Evolutionary conservation across 1,140 invertebrate species (phyloP).

Genomic region (Panulirus ornatus): DNA sequence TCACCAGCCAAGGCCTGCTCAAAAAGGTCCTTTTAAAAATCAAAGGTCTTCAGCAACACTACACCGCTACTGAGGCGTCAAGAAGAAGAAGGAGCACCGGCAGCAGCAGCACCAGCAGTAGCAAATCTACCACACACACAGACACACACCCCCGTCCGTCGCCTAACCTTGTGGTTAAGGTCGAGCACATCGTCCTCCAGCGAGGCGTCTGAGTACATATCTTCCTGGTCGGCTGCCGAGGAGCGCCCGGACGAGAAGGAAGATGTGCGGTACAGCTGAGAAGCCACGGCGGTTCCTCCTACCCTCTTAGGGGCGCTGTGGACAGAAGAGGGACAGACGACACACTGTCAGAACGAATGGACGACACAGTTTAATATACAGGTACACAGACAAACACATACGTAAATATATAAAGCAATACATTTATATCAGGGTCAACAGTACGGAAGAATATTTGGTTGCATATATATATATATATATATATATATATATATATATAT

Average conservation of each 20-base stretch:
- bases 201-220: slow-evolving; percentile 94
- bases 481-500: no score
- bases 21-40: background rate
- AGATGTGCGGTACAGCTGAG: slow-evolving; percentile 90
- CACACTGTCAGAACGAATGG: no score
- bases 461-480: no score
- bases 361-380: background rate
- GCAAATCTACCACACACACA: no score
- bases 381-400: background rate
- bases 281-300: slow-evolving; percentile 76
- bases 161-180: slow-evolving; percentile 92
- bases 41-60: background rate
- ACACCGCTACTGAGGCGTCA: background rate
- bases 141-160: no score
- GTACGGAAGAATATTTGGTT: no score
- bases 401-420: background rate
- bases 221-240: slow-evolving; percentile 92
- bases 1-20: no score
- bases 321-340: slow-evolving; percentile 19
- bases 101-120: background rate
- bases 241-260: slow-evolving; percentile 93
- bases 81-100: no score
- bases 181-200: slow-evolving; percentile 94
- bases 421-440: background rate
- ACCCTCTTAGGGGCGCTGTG: slow-evolving; percentile 69